phyloP scores from a whole-genome alignment of 2,113 vertebrate species.

The Cnemophilus loriae region DNA sequence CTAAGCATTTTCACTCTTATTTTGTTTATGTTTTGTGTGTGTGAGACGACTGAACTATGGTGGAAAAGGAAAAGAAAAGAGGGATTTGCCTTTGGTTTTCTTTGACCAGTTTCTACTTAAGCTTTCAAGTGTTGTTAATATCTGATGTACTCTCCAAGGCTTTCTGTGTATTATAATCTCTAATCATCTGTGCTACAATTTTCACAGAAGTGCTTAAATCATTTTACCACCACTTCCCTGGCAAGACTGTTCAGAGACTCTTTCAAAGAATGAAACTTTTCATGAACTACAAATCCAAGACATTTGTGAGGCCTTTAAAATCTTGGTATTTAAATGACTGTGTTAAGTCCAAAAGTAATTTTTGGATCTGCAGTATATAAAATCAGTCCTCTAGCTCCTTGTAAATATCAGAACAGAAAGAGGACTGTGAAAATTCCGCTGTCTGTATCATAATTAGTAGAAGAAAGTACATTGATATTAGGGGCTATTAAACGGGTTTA shows the following conservation, averaged over 20 bases:
- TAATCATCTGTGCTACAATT: constrained; percentile 18
- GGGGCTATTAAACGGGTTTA: not conserved
- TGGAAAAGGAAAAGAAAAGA: not conserved
- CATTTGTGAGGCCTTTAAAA: constrained; percentile 37
- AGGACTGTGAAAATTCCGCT: not conserved
- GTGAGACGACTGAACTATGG: not conserved
- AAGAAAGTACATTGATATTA: not conserved
- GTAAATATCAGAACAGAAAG: constrained; percentile 6
- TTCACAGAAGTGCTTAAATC: constrained; percentile 47
- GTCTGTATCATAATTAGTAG: not conserved
- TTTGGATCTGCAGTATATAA: constrained; percentile 51
- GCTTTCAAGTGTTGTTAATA: constrained; percentile 15
- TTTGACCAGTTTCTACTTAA: not conserved
- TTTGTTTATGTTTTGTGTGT: not conserved
- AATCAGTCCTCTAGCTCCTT: constrained; percentile 28
- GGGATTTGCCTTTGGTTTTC: not conserved
- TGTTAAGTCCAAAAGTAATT: constrained; percentile 48
- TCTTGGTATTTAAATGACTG: constrained; percentile 42
- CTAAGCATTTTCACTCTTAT: not conserved
- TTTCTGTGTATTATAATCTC: constrained; percentile 30
- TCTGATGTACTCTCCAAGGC: not conserved
- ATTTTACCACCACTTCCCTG: constrained; percentile 52
- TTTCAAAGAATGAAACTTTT: constrained; percentile 46
- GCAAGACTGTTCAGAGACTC: not conserved
- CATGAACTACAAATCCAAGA: constrained; percentile 47